phyloP scores from a whole-genome alignment of 2,113 vertebrate species.

The Amphilophus citrinellus region DNA sequence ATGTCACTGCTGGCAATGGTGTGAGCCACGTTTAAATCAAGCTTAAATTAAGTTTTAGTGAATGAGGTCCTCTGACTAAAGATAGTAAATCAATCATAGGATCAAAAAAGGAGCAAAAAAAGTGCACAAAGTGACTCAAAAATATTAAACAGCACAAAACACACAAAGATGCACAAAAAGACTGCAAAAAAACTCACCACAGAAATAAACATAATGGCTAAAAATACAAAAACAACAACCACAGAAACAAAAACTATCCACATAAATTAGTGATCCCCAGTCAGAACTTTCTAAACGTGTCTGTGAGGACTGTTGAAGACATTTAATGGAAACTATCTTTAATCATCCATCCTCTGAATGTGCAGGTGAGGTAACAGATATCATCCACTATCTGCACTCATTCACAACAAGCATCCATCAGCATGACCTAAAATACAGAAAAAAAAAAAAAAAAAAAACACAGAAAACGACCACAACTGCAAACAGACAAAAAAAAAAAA shows the following conservation, averaged over 20 bases:
- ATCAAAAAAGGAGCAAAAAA: no score
- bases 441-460: not conserved
- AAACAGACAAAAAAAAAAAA: no score
- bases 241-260: rapidly evolving
- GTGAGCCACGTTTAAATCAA: not conserved
- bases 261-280: not conserved
- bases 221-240: not conserved
- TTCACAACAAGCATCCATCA: not conserved
- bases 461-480: not conserved
- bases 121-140: not conserved
- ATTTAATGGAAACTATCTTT: not conserved
- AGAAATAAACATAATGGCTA: not conserved
- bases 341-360: not conserved
- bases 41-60: not conserved
- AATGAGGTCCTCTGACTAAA: not conserved
- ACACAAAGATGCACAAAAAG: no score
- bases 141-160: not conserved
- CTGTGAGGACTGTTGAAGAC: no score
- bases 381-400: not conserved
- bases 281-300: not conserved
- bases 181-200: not conserved
- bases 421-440: not conserved
- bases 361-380: not conserved
- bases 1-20: not conserved
- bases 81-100: no score